Base-by-base conservation (phyloP, 2,113 vertebrate species). In the Gopherus evgoodei region DNA sequence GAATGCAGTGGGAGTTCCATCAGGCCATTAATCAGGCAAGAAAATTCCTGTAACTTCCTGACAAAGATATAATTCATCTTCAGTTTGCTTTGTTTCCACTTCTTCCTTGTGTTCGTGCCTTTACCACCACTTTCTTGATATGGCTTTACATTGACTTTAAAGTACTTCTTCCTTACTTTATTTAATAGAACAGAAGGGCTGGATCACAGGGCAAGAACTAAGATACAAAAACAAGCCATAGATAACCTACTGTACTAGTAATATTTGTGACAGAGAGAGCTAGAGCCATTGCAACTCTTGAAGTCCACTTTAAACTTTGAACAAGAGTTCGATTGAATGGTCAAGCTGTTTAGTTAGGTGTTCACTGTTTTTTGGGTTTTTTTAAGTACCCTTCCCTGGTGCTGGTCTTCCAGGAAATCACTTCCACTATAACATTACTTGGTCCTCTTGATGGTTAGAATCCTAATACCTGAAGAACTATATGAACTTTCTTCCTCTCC, bases 41-140 rank as follows among this genome's bases (percentile, higher is more conserved):
- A 88, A 94, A 84, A 4, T 2, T 84, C 81, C n/a, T 89, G 84
- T 79, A 81, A 19, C 19, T 72, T 90, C 8, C 42, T 50, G 72
- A 82, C 65, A 79, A 89, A 31, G 94, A 31, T 50, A 25, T 81
- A 79, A 35, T 62, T 86, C 27, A 88, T 5, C 13, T 90, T 38
- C 65, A 65, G 1, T 76, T 0, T n/a, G 2, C 82, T 92, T 84
- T 52, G 21, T 62, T 91, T 87, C 50, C 14, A 9, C 0, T 0
- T 69, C 11, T 59, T 59, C 10, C 25, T 29, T 69, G 59, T 59
- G 78, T 13, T 13, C 92, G 93, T 89, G 7, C 4, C 21, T 86
- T 90, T 84, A 56, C 84, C 12, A 57, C 76, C 12, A 83, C 49
- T 81, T 50, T 42, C 44, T 6, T 62, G 62, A 83, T 85, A 21